Evolutionary conservation across 2,888 invertebrate genomes (phyloP).

Genomic region (Calameuta pallipes): DNA sequence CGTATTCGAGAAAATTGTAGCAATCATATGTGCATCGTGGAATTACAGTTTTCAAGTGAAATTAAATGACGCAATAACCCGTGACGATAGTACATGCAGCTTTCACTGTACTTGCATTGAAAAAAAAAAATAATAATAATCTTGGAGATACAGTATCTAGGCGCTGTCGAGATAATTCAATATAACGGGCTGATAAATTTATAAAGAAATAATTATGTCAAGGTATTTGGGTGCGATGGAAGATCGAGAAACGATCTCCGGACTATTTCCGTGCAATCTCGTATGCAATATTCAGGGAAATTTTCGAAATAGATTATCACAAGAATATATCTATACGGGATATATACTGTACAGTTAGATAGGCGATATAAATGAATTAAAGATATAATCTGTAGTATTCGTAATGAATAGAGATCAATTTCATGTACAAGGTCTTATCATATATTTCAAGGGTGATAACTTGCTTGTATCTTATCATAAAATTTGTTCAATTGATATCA

Average conservation of each 20-base stretch:
- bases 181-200: no score
- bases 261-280: slow-evolving; percentile 58
- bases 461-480: no score
- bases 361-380: no score
- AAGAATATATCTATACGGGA: background rate
- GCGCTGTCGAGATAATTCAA: background rate
- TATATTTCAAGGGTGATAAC: no score
- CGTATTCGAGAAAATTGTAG: background rate
- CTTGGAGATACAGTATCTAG: background rate
- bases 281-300: slow-evolving; percentile 12
- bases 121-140: background rate
- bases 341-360: no score
- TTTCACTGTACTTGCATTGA: background rate
- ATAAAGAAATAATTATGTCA: no score
- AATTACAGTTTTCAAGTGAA: background rate
- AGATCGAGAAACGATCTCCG: slow-evolving; percentile 47
- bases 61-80: background rate
- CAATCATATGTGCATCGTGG: background rate
- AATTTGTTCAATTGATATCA: no score
- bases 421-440: no score
- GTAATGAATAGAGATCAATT: no score
- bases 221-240: slow-evolving; percentile 20
- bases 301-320: no score
- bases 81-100: background rate
- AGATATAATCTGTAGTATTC: no score